Evolutionary conservation across 1,140 invertebrate species (phyloP), one percentile per base, ranked within the genome.

Genomic region (Lucilia sericata): DNA sequence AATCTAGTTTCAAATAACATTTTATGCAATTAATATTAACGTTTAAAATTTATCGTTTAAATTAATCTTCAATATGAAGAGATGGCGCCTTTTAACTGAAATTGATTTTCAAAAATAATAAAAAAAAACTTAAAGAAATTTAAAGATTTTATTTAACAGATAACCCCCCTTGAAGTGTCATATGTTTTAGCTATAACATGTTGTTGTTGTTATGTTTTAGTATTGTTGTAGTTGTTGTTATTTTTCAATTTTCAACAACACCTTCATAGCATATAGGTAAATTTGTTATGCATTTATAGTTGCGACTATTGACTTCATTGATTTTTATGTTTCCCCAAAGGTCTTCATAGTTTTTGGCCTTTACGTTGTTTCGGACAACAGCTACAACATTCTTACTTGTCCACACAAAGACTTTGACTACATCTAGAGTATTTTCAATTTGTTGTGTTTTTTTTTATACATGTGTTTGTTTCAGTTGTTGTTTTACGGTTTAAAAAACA

Each of bases 281-380:
- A 19, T 78, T 47, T 42, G n/a, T 47, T 47, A 42, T 78, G n/a
- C 34, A 78, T 78, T n/a, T 19, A 47, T 78, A 10, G 12, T 42
- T 42, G 42, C 42, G 42, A 42, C 42, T n/a, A 19, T 21, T 70
- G 65, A 21, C 65, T 70, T 70, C 21, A 70, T 70, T 70, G 42
- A 78, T 78, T 78, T 78, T 80, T 80, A 47, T 42, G 42, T 49
- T 78, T 78, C 30, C 76, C 36, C 7, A 80, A 80, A 80, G 76
- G 76, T 80, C 76, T 51, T 25, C 76, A 80, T 49, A 80, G 76
- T 49, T 49, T 21, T 80, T 80, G 76, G 42, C 42, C 76, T 80
- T 42, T 76, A 36, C 42, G 36, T 25, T 14, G 42, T 17, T 30
- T 30, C 25, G 25, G 25, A 30, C 25, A 30, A 30, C 10, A 21